Percentiles rank a stretch among this genome's conserved stretches.
These are phyloP conservation scores for Pandemis corylana DNA, from an alignment of 2,888 invertebrate species.

Conservation along the genomic window DNA sequence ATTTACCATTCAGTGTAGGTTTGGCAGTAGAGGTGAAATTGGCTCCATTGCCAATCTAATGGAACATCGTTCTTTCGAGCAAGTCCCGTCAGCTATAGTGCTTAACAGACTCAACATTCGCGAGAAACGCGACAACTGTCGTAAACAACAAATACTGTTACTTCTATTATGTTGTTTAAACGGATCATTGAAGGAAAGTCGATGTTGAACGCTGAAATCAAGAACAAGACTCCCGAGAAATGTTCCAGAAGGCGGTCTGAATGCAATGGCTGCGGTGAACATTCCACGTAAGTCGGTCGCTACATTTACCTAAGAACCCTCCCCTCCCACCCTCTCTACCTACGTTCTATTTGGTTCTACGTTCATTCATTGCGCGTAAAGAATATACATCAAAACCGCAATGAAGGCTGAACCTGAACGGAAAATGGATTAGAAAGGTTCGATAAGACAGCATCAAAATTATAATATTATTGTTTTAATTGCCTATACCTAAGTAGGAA, in stretches of 20 bases:
- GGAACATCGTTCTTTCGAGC: constrained; percentile 78
- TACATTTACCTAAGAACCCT: background rate
- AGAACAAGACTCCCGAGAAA: constrained; percentile 69
- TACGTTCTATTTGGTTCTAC: background rate
- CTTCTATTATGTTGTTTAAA: constrained; percentile 84
- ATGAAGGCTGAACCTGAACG: constrained; percentile 23
- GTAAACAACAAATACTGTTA: constrained; percentile 80
- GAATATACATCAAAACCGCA: constrained; percentile 5
- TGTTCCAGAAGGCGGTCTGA: constrained; percentile 80
- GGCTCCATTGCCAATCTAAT: constrained; percentile 82
- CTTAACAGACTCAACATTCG: constrained; percentile 79
- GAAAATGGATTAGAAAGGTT: constrained; percentile 8
- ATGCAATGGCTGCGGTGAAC: constrained; percentile 79
- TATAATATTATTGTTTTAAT: constrained; percentile 29
- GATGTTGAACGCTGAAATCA: constrained; percentile 76
- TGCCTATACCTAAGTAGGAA: background rate
- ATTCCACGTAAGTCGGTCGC: constrained; percentile 74
- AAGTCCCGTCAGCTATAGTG: constrained; percentile 70
- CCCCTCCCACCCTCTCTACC: too few relatives aligned
- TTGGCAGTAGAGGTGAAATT: constrained; percentile 74
- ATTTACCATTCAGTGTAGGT: constrained; percentile 61
- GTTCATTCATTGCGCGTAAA: background rate
- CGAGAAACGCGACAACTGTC: constrained; percentile 76
- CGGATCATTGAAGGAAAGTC: constrained; percentile 85
- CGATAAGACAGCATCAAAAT: constrained; percentile 21